Evolutionary conservation across 2,113 vertebrate genomes (phyloP), one percentile per base, ranked within the genome.

Genomic region (Cyanoramphus novaezelandiae): DNA sequence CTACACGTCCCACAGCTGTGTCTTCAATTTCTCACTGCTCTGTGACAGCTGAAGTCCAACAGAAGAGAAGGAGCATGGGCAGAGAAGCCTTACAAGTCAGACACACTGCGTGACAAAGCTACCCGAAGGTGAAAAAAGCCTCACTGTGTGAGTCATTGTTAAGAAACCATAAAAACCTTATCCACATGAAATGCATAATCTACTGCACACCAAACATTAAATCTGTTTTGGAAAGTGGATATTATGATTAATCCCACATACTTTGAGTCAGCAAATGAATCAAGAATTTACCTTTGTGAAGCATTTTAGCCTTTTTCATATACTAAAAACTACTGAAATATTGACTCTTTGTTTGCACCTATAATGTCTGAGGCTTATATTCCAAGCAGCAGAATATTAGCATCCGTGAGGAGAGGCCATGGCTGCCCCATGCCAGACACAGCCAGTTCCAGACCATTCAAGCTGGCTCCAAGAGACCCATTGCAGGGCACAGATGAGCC

Each of bases 121-220:
- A 3, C 1, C 0, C 16, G 28, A 55, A 52, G 17, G 3, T 6
- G 10, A 4, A n/a, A 33, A 68, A 53, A 65, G 4, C 18, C 13
- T 89, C 31, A 15, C 47, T 27, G 8, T 47, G 43, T 29, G 47
- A 92, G 13, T 75, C 72, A n/a, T 35, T 44, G 16, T 71, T 72
- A 68, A 89, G 76, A 86, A 92, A 35, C 1, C 39, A 65, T n/a
- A 28, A 87, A 79, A 82, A 77, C 6, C 17, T 52, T 69, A 47
- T 19, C 53, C 4, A 4, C 19, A 13, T 10, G 28, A 41, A 65
- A 33, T 2, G 2, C n/a, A 52, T 47, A 52, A 75, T 52, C 5
- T 41, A 49, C 31, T 60, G 46, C 53, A 72, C 17, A 71, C 25
- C 13, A 82, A 86, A 79, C 15, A 57, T 11, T 24, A 65, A 55